phyloP scores from a whole-genome alignment of 2,113 vertebrate species.

The Trematocara unimaculatum region DNA sequence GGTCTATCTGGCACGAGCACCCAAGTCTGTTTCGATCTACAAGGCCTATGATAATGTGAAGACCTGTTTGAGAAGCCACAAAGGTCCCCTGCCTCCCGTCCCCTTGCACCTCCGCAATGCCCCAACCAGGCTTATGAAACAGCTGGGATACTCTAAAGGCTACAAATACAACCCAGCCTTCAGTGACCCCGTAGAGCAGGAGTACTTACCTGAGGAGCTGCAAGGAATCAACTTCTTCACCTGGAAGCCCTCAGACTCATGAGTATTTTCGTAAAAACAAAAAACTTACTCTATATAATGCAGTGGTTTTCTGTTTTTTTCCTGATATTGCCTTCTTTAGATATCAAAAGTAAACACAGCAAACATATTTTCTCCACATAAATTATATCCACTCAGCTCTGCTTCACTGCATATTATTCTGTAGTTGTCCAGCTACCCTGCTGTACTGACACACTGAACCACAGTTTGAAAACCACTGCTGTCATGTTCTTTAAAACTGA shows the following conservation, averaged over 20 bases:
- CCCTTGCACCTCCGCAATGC: slow-evolving; percentile 92
- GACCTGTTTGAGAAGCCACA: slow-evolving; percentile 83
- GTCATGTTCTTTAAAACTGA: neutral
- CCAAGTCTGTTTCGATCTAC: slow-evolving; percentile 89
- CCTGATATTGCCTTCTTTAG: neutral
- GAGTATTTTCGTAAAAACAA: neutral
- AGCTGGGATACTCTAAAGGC: slow-evolving; percentile 86
- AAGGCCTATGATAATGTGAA: slow-evolving; percentile 86
- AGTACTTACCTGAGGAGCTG: slow-evolving; percentile 86
- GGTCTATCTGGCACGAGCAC: slow-evolving; percentile 86
- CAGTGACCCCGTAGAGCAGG: slow-evolving; percentile 79
- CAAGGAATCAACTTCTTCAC: slow-evolving; percentile 80
- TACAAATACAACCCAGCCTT: slow-evolving; percentile 91
- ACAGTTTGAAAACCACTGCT: neutral
- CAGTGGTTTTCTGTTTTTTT: neutral
- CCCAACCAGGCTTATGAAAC: slow-evolving; percentile 88
- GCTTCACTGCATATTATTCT: neutral
- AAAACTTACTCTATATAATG: neutral
- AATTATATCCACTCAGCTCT: neutral
- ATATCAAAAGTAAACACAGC: neutral
- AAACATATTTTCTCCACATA: neutral
- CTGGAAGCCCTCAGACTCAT: slow-evolving; percentile 53
- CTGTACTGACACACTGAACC: neutral
- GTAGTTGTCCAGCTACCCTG: rapidly evolving
- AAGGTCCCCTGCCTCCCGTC: slow-evolving; percentile 86